Base-by-base conservation (phyloP, 2,797 vertebrate species). In the Avahi laniger region DNA sequence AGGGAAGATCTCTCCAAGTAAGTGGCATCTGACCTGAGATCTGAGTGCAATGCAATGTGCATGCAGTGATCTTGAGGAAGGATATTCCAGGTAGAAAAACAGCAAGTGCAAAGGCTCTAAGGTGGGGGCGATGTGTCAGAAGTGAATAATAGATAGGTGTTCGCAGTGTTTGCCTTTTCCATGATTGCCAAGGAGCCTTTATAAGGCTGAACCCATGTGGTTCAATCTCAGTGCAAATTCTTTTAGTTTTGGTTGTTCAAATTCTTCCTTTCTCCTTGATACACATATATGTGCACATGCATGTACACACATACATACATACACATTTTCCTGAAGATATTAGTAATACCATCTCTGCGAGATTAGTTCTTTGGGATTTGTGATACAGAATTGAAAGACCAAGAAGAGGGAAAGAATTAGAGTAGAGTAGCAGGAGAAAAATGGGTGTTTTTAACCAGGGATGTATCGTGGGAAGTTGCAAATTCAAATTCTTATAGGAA, bases 361-460 rank as follows among this genome's bases (percentile, higher is more conserved):
- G 59, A 63, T 78, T 13, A 90, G 1, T 90, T 90, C 24, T 96
- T 83, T 79, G 81, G 54, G 73, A 67, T 92, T 84, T 89, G 15
- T 94, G 50, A 76, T 61, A 75, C 5, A 30, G 18, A 94, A 86
- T 79, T 72, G 30, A 96, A 94, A 97, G 38, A 81, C 12, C 17
- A 22, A 75, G 33, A 54, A 76, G 82, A 80, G n/a, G 54, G 59
- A 69, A 57, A 57, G 38, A 50, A 41, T 69, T 86, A 92, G 72
- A 78, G 14, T 79, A 59, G 33, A 73, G 14, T 70, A 59, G 35
- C 22, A 52, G 57, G 61, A 94, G 33, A 48, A 46, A 87, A 93
- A 83, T 57, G 30, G 17, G 14, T 80, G 7, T 89, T 26, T 41
- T 67, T 63, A 84, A 30, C 24, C 75, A 94, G 28, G 9, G n/a